A percentile compares a stretch with the other conserved stretches of the same genome.
Conservation (phyloP, 1,140 invertebrate genomes). For the Scaptomyza graminum region DNA sequence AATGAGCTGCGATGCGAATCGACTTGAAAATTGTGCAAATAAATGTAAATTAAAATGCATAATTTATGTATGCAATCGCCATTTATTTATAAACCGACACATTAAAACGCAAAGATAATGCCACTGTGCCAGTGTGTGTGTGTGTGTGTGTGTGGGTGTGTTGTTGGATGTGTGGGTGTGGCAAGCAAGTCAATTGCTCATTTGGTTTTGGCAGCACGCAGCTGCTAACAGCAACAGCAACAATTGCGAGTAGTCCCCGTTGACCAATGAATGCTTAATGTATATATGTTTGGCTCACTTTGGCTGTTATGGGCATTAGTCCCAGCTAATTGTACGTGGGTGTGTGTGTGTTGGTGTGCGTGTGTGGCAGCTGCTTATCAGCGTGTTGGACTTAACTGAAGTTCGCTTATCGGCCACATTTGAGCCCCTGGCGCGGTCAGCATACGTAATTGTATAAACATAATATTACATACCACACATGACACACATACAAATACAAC, state of each 20-base stretch:
- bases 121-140: neutral
- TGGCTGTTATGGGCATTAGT: slow-evolving; percentile 32
- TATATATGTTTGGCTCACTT: slow-evolving; percentile 31
- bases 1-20: slow-evolving; percentile 50
- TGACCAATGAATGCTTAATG: slow-evolving; percentile 82
- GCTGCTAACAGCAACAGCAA: slow-evolving; percentile 65
- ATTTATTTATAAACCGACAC: slow-evolving; percentile 81
- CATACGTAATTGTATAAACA: slow-evolving; percentile 71
- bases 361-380: slow-evolving; percentile 60
- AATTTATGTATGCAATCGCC: slow-evolving; percentile 76
- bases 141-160: slow-evolving; percentile 12
- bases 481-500: slow-evolving; percentile 22
- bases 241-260: slow-evolving; percentile 48
- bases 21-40: slow-evolving; percentile 72
- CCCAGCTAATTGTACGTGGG: slow-evolving; percentile 34
- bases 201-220: slow-evolving; percentile 80
- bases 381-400: slow-evolving; percentile 58
- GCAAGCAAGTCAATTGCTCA: slow-evolving; percentile 74
- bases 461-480: slow-evolving; percentile 33
- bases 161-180: slow-evolving; percentile 26
- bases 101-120: slow-evolving; percentile 78
- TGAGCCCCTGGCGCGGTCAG: slow-evolving; percentile 66
- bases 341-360: slow-evolving; percentile 26
- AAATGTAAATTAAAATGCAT: slow-evolving; percentile 83
- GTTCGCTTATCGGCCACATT: slow-evolving; percentile 68